Base-by-base conservation (phyloP, 2,888 invertebrate species). In the Cremastinae sp. region DNA sequence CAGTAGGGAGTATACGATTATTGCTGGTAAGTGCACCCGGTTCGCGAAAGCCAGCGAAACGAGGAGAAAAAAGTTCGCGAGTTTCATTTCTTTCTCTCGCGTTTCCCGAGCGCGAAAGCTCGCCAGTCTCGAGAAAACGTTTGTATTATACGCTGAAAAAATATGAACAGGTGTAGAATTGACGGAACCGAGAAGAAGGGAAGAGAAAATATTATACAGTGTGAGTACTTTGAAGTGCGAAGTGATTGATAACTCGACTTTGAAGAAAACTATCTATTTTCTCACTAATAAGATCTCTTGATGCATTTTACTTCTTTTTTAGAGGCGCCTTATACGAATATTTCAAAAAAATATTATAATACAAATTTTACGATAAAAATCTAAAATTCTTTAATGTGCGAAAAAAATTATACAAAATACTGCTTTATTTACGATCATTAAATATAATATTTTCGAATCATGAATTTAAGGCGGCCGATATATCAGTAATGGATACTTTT, bases 1-100 rank as follows among this genome's bases (percentile, higher is more conserved):
- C 75, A 58, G 68, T 64, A 53, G 68, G 75, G 72, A 68, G 68
- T 72, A 76, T 76, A 76, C 68, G 75, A 76, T 76, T 76, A 76
- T 76, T 76, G 72, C 72, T 39, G 56, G 75, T 69, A 72, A 76
- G 64, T 72, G 68, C 62, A 56, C 64, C 56, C 68, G 56, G 61
- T 65, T 28, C 51, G 16, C 12, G 51, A 39, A 55, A 37, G 43
- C 35, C 12, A 41, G 9, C 56, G 56, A 43, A 55, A 8, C 65
- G 68, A 41, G 58, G 16, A 69, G 51, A 39, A 58, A 64, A 45
- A n/a, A 62, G 58, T 66, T 66, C 58, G 22, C 18, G 51, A 69
- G 16, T 56, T 18, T 45, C 41, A 45, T 45, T 62, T 47, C 56
- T 47, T 49, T 14, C 12, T 37, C 18, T 39, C 4, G 22, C 22